Evolutionary conservation across 1,140 invertebrate species (phyloP).

Genomic region (Atta cephalotes): DNA sequence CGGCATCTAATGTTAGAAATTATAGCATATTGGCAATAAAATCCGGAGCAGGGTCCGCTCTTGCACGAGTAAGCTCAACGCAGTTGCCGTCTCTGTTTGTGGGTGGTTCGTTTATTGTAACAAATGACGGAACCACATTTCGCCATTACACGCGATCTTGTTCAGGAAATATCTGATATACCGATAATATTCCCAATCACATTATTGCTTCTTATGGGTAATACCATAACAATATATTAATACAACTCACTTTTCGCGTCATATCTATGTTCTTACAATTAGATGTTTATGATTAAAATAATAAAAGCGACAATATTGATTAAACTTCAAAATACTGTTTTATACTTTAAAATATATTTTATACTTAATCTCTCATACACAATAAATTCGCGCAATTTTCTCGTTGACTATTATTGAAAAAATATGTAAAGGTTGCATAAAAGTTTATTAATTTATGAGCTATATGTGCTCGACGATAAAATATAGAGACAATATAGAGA

Average conservation of each 20-base stretch:
- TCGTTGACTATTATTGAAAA: conserved; percentile 11
- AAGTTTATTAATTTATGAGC: conserved; percentile 43
- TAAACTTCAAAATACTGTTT: neutral
- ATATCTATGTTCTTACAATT: neutral
- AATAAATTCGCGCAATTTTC: neutral
- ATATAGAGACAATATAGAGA: conserved; percentile 5
- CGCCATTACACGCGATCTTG: conserved; percentile 80
- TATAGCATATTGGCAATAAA: conserved; percentile 87
- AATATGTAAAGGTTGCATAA: neutral
- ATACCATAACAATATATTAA: neutral
- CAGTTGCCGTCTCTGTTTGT: conserved; percentile 76
- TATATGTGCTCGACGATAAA: conserved; percentile 10
- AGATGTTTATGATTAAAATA: neutral
- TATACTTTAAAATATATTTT: neutral
- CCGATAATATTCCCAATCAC: conserved; percentile 82
- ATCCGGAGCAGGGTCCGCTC: conserved; percentile 79
- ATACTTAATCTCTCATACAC: neutral
- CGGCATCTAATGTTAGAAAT: conserved; percentile 86
- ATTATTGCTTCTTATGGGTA: conserved; percentile 55
- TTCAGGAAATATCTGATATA: conserved; percentile 77
- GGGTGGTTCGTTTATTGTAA: conserved; percentile 83
- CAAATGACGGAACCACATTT: conserved; percentile 82
- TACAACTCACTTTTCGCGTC: neutral
- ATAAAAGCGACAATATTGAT: neutral
- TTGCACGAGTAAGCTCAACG: conserved; percentile 78